A percentile compares a stretch with the other conserved stretches of the same genome.
Conservation (phyloP, 53 echinoderm and acorn worm genomes). For the Arbacia lixula region DNA sequence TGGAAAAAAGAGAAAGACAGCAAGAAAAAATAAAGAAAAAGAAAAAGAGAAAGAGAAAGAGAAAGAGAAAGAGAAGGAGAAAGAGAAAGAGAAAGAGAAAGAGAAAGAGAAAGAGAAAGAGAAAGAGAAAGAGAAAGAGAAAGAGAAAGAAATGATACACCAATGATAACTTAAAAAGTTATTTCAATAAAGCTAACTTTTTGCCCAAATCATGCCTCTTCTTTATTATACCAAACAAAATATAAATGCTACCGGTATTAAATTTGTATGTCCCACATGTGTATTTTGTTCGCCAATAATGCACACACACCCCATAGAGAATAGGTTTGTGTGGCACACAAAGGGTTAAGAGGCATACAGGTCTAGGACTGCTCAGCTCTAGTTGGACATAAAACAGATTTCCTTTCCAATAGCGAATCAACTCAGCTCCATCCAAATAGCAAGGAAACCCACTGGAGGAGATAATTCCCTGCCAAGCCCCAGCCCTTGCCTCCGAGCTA, state of each 20-base stretch:
- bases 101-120: background rate
- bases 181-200: too few species aligned
- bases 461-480: conserved; percentile 19
- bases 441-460: background rate
- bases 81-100: background rate
- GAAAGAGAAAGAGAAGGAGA: background rate
- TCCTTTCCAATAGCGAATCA: background rate
- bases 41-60: background rate
- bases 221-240: too few species aligned
- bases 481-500: background rate
- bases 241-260: too few species aligned
- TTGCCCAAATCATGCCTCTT: too few species aligned
- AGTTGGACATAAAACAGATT: background rate
- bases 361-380: background rate
- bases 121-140: background rate
- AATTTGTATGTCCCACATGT: too few species aligned
- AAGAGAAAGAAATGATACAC: background rate
- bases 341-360: too few species aligned
- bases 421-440: background rate
- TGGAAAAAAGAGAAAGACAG: background rate
- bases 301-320: too few species aligned
- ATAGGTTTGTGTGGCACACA: too few species aligned
- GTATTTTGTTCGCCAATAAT: too few species aligned
- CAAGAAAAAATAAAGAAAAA: background rate
- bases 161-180: too few species aligned